phyloP scores from a whole-genome alignment of 2,113 vertebrate genomes.

The Hippolais icterina region DNA sequence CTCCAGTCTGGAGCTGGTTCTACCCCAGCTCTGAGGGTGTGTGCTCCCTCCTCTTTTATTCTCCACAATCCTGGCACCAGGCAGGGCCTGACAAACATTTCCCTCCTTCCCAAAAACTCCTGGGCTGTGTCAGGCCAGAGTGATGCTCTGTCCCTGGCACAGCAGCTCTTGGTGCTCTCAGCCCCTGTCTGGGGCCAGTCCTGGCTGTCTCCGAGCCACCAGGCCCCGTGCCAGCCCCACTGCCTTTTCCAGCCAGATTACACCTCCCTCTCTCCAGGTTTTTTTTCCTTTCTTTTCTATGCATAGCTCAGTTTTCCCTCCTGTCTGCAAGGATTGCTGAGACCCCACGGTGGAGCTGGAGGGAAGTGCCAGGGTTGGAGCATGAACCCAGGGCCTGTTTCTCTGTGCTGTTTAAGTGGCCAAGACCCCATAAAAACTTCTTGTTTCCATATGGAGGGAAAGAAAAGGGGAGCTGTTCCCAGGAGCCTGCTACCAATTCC shows the following conservation, averaged over 20 bases:
- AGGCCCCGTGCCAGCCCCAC: background rate
- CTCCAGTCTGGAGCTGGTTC: background rate
- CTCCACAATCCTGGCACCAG: background rate
- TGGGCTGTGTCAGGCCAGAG: background rate
- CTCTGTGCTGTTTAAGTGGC: background rate
- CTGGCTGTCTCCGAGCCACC: background rate
- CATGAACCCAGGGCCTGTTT: background rate
- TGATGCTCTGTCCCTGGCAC: background rate
- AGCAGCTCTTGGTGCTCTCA: background rate
- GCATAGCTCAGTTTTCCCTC: background rate
- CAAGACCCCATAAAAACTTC: background rate
- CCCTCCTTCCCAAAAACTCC: background rate
- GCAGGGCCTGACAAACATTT: background rate
- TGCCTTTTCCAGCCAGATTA: background rate
- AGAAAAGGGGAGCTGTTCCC: constrained; percentile 7
- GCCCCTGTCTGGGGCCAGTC: background rate
- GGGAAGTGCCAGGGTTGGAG: background rate
- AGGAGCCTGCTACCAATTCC: background rate
- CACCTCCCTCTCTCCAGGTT: background rate
- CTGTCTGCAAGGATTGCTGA: background rate
- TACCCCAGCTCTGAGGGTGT: background rate
- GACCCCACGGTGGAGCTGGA: background rate
- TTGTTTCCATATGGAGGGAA: constrained; percentile 1
- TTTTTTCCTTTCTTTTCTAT: background rate
- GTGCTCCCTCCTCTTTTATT: rapidly evolving